Base-by-base conservation (phyloP, 2,888 invertebrate genomes). In the Iphiclides podalirius region DNA sequence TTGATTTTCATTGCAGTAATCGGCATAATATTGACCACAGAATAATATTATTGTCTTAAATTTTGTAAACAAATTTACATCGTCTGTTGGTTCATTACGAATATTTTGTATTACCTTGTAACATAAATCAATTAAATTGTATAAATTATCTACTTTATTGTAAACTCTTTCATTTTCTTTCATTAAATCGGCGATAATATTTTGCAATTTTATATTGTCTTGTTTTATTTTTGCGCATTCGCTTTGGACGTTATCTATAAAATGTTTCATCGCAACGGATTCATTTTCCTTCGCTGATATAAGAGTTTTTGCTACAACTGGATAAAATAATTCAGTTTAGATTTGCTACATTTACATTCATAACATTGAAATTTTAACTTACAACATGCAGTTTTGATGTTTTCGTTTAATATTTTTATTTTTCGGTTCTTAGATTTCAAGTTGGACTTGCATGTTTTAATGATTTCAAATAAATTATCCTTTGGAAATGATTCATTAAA, bases 21-120 rank as follows among this genome's bases (percentile, higher is more conserved):
- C 66, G 4, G 75, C 70, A 48, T 76, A 74, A 47, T 72, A 78
- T 44, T 76, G 67, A 1, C 76, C 73, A 54, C 74, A 79, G 44
- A 60, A 63, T 34, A 70, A 34, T 35, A 81, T 66, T 13, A 82
- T 70, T 37, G 58, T 60, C 79, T 66, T 42, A 64, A 57, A 15
- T 66, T 47, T 26, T 53, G 47, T 1, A 72, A 52, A 2, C 71
- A 53, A 16, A 61, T 35, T 36, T 72, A 61, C 13, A 45, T 70
- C 16, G 26, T 45, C 60, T n/a, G 37, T 8, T 8, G 45, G 44
- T 49, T 69, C 59, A 4, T 62, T 59, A 11, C 63, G 57, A 20
- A 72, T 64, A 57, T 67, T 70, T 39, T 70, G 67, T 31, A 79
- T 52, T 53, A 79, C 65, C 44, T 61, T 52, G 53, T 75, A 80